Base-by-base conservation (phyloP, 1,140 invertebrate species). In the Anadara kagoshimensis region DNA sequence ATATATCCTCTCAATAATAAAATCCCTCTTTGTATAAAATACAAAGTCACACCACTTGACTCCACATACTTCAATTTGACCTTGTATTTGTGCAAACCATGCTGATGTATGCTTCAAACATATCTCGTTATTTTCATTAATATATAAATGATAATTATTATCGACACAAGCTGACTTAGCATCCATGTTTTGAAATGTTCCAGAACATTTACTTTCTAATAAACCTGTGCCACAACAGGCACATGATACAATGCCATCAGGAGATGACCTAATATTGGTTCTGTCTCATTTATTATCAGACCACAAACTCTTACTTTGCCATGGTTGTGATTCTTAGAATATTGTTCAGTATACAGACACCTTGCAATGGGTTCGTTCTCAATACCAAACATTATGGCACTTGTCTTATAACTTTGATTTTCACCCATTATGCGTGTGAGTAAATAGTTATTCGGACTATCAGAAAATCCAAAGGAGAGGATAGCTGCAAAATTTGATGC, bases 1-100 rank as follows among this genome's bases (percentile, higher is more conserved):
- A 61, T 49, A 36, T 51, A 58, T 70, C 22, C 68, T 53, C 14
- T 70, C 59, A 29, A 22, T 12, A 12, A 53, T 41, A 20, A 62
- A 54, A 18, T 14, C 45, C n/a, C 22, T 62, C 44, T 62, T 61
- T 51, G 68, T 62, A 12, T 63, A 70, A 61, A 70, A 70, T 36
- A 70, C 59, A 70, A 70, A 70, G 41, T 70, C 58, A 62, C 58
- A 70, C 68, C 68, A 70, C 10, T 43, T 51, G 4, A 61, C n/a
- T 11, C 62, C 43, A 54, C 58, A 63, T 29, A 70, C 36, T 14
- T 58, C 29, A n/a, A 70, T 36, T 58, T 53, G 68, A 41, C 68
- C 68, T 53, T 70, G 68, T 62, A 70, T 70, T 41, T 70, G 68
- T 3, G 53, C 47, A 53, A 43, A 70, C 58, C 58, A 70, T 18